phyloP scores from a whole-genome alignment of 2,113 vertebrate species.

The Bubo scandiacus region DNA sequence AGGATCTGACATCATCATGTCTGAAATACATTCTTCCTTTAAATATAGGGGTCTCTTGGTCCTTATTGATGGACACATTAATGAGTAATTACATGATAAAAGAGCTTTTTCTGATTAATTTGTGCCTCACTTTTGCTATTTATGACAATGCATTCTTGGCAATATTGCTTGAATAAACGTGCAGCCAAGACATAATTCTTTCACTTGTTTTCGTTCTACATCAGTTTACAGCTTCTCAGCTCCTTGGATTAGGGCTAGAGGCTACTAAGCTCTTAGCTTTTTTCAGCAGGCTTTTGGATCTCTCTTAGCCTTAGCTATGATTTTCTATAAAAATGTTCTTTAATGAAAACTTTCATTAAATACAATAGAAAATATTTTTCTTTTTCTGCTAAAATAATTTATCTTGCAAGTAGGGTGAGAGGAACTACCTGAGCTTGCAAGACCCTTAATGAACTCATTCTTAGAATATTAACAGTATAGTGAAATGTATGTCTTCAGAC shows the following conservation, averaged over 20 bases:
- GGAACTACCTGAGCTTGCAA: neutral
- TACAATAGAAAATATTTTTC: neutral
- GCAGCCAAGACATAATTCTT: neutral
- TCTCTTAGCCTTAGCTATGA: neutral
- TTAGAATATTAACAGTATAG: neutral
- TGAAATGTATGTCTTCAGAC: neutral
- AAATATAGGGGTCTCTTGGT: rapidly evolving
- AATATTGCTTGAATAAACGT: neutral
- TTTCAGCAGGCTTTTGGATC: neutral
- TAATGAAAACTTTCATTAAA: neutral
- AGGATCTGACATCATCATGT: too few relatives aligned
- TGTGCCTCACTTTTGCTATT: neutral
- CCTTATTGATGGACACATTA: neutral
- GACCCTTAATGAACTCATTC: neutral
- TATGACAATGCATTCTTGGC: neutral
- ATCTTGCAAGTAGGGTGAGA: neutral
- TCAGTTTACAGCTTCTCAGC: neutral
- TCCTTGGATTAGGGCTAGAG: neutral
- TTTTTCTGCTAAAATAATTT: neutral
- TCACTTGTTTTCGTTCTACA: neutral
- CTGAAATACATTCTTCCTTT: neutral
- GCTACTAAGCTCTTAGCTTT: neutral
- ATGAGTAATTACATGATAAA: neutral
- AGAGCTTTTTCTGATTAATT: neutral
- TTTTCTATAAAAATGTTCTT: neutral